A percentile compares a stretch with the other conserved stretches of the same genome.
Conservation (phyloP, 2,113 vertebrate species). For the Ameiurus melas region DNA sequence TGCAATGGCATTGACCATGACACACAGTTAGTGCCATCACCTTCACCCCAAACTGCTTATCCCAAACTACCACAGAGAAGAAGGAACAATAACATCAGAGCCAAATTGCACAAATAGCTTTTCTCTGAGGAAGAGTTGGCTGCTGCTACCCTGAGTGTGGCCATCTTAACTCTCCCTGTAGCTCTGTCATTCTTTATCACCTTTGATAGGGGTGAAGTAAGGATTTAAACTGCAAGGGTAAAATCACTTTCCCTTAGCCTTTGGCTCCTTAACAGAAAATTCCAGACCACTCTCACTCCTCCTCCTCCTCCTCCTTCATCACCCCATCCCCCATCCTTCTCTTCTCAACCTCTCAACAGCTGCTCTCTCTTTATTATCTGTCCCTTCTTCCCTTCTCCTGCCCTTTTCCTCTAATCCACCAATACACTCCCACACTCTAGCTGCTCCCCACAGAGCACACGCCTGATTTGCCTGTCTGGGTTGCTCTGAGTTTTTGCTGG, state of each 20-base stretch:
- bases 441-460: constrained; percentile 41
- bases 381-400: constrained; percentile 54
- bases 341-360: constrained; percentile 65
- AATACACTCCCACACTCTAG: constrained; percentile 65
- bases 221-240: constrained; percentile 62
- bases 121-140: neutral
- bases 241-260: constrained; percentile 50
- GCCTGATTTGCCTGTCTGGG: constrained; percentile 38
- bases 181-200: constrained; percentile 42
- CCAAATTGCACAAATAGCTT: neutral
- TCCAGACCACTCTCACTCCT: constrained; percentile 28
- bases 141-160: neutral
- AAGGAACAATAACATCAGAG: neutral
- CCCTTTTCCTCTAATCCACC: constrained; percentile 74
- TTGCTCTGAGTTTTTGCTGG: constrained; percentile 34
- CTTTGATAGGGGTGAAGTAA: constrained; percentile 48
- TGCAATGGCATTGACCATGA: neutral
- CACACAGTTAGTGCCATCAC: neutral
- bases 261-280: constrained; percentile 51
- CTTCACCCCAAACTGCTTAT: neutral
- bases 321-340: constrained; percentile 45
- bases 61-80: neutral
- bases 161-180: constrained; percentile 17
- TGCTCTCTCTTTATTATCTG: constrained; percentile 60
- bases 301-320: constrained; percentile 20